A percentile compares a stretch with the other conserved stretches of the same genome.
Evolutionary conservation across 1,140 invertebrate genomes (phyloP).

Genomic region (Trissolcus basalis): DNA sequence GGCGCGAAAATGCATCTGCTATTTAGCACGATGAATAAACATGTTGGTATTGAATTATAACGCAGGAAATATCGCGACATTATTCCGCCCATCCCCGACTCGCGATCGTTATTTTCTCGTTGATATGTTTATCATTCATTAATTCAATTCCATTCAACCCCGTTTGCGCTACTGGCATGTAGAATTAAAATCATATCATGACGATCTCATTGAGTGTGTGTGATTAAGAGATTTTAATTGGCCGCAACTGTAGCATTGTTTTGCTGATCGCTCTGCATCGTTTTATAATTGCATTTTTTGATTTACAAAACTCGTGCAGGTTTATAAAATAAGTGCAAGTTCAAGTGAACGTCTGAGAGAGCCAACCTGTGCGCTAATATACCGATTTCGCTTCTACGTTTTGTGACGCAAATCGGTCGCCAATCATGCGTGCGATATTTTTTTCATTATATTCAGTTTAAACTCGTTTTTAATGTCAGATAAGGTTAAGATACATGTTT

Average conservation of each 20-base stretch:
- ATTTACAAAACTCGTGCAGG: conserved; percentile 11
- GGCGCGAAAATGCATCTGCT: conserved; percentile 53
- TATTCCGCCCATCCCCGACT: conserved; percentile 50
- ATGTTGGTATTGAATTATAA: conserved; percentile 45
- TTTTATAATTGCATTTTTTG: conserved; percentile 12
- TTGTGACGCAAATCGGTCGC: conserved; percentile 25
- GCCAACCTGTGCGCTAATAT: conserved; percentile 4
- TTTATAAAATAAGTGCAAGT: conserved; percentile 40
- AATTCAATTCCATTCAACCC: conserved; percentile 55
- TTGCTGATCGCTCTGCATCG: too few relatives aligned
- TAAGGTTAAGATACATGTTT: conserved; percentile 1
- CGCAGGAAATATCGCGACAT: conserved; percentile 45
- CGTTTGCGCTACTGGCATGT: conserved; percentile 17
- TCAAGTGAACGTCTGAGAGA: conserved; percentile 19
- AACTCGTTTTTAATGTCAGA: conserved; percentile 38
- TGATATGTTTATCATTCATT: conserved; percentile 57
- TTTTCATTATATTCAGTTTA: conserved; percentile 15
- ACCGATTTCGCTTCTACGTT: conserved; percentile 30
- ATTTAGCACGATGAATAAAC: conserved; percentile 58
- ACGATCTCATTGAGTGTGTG: conserved; percentile 20
- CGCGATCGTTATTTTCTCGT: conserved; percentile 51
- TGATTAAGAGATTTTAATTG: conserved; percentile 41
- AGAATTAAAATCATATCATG: conserved; percentile 36
- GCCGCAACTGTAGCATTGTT: background rate
- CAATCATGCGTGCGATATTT: conserved; percentile 34